These are phyloP conservation scores for Neuroterus valhalla DNA, from an alignment of 1,140 invertebrate species.

Conservation along the genomic window DNA sequence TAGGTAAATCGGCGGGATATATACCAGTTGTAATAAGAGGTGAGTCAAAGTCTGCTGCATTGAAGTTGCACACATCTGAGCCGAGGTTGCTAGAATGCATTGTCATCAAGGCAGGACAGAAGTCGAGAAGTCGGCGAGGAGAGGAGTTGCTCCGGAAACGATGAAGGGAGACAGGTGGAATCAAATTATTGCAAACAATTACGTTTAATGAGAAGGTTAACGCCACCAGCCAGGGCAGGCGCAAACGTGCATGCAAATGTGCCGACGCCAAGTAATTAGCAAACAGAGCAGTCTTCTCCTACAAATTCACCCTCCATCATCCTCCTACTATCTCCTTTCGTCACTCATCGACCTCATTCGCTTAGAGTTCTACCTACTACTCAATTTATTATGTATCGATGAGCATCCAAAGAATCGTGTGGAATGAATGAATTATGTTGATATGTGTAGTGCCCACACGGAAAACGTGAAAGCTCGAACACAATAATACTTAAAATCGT, in stretches of 20 bases:
- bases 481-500: no score
- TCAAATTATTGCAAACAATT: constrained; percentile 71
- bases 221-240: constrained; percentile 51
- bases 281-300: constrained; percentile 56
- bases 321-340: no score
- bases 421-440: no score
- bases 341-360: no score
- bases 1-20: neutral
- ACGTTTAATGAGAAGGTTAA: constrained; percentile 71
- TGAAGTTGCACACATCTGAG: neutral
- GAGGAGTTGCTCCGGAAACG: constrained; percentile 7
- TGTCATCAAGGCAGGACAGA: neutral
- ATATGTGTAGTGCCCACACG: no score
- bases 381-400: no score
- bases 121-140: neutral
- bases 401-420: no score
- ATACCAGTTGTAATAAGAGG: neutral
- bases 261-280: constrained; percentile 66
- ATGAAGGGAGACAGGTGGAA: constrained; percentile 59
- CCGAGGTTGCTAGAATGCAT: constrained; percentile 22
- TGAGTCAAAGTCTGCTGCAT: constrained; percentile 32
- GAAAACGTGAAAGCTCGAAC: no score
- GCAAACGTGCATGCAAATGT: constrained; percentile 65
- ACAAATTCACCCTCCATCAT: neutral
- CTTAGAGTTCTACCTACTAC: no score